phyloP scores from a whole-genome alignment of 2,113 vertebrate genomes.

The Oryctolagus cuniculus region DNA sequence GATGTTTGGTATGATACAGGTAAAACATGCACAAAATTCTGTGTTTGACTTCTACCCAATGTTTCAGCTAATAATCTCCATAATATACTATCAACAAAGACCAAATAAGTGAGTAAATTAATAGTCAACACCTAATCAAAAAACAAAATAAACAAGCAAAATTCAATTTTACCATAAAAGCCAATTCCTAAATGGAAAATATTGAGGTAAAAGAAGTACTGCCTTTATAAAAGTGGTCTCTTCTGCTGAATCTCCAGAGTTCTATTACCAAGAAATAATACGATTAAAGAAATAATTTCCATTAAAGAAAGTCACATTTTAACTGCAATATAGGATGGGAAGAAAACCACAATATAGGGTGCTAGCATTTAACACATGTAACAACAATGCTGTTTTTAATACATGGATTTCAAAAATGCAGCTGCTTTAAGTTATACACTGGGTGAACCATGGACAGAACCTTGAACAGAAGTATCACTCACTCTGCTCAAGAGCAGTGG shows the following conservation, averaged over 20 bases:
- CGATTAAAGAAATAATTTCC: too few species aligned
- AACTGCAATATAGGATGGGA: not conserved
- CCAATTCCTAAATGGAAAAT: constrained; percentile 19
- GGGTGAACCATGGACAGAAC: not conserved
- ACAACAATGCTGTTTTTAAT: not conserved
- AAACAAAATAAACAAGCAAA: constrained; percentile 32
- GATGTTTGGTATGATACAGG: not conserved
- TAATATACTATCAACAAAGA: not conserved
- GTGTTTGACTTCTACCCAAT: not conserved
- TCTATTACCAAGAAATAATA: not conserved
- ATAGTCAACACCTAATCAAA: not conserved
- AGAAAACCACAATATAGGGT: not conserved
- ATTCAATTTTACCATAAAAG: constrained; percentile 17
- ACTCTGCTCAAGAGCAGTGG: not conserved
- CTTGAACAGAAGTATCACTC: not conserved
- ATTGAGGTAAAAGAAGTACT: not conserved
- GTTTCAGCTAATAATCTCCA: not conserved
- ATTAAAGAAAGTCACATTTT: not conserved
- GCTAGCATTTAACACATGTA: not conserved
- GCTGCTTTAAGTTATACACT: not conserved
- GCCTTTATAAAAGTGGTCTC: not conserved
- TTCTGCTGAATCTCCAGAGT: not conserved
- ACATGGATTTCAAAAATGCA: constrained; percentile 20
- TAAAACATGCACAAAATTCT: constrained; percentile 5
- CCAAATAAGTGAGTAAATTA: not conserved